Evolutionary conservation across 2,888 invertebrate genomes (phyloP).

Genomic region (Ellobium chinense): DNA sequence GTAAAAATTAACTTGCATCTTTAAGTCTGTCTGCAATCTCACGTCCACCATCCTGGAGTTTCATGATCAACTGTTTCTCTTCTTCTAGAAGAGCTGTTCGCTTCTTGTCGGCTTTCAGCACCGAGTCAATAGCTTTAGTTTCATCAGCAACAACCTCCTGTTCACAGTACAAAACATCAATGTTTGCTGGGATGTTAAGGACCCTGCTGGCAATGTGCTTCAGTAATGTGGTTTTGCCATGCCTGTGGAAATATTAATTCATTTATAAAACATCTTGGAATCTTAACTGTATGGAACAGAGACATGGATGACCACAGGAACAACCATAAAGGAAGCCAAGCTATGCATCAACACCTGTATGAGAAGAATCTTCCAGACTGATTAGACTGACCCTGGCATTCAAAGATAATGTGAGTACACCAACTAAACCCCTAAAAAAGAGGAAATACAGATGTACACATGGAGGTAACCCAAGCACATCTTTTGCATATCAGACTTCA

Average conservation of each 20-base stretch:
- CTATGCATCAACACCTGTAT: too few relatives aligned
- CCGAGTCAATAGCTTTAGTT: conserved; percentile 94
- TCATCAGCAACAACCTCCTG: conserved; percentile 96
- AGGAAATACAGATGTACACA: too few relatives aligned
- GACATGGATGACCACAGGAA: too few relatives aligned
- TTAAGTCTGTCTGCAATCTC: conserved; percentile 83
- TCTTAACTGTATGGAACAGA: too few relatives aligned
- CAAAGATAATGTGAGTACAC: too few relatives aligned
- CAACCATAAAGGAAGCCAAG: too few relatives aligned
- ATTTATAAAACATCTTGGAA: too few relatives aligned
- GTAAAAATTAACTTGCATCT: conserved; percentile 83
- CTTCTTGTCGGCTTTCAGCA: conserved; percentile 95
- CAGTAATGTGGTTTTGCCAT: conserved; percentile 98
- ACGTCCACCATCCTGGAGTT: conserved; percentile 79
- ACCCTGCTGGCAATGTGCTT: conserved; percentile 94
- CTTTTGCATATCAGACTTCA: too few relatives aligned
- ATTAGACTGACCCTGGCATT: too few relatives aligned
- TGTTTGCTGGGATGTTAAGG: conserved; percentile 96
- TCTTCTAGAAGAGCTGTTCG: conserved; percentile 90
- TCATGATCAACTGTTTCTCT: conserved; percentile 89
- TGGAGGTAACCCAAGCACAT: too few relatives aligned
- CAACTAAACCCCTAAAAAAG: too few relatives aligned
- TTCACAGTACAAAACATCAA: conserved; percentile 97
- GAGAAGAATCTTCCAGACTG: too few relatives aligned
- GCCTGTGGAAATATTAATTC: conserved; percentile 84